Evolutionary conservation across 2,888 invertebrate genomes (phyloP).

Genomic region (Adineta ricciae): DNA sequence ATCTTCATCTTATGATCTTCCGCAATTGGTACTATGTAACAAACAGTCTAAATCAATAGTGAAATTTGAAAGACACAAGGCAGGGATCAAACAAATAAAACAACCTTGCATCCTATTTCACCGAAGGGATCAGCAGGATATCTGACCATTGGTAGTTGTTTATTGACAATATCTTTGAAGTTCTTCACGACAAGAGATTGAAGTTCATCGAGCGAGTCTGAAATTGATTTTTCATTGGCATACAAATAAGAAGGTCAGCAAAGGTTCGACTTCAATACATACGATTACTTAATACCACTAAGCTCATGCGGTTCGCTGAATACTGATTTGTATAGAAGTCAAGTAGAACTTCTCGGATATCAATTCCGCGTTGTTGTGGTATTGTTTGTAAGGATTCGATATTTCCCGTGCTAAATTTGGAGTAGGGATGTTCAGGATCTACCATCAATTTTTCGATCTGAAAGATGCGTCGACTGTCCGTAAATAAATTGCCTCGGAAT

Average conservation of each 20-base stretch:
- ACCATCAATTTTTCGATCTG: conserved; percentile 77
- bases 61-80: background rate
- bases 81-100: background rate
- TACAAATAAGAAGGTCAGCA: no score
- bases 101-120: conserved; percentile 58
- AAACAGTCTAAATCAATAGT: conserved; percentile 56
- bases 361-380: conserved; percentile 70
- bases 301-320: conserved; percentile 83
- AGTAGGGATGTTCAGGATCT: conserved; percentile 68
- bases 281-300: conserved; percentile 72
- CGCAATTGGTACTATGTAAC: conserved; percentile 75
- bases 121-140: conserved; percentile 78
- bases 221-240: conserved; percentile 37
- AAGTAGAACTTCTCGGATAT: conserved; percentile 74
- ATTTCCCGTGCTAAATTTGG: conserved; percentile 84
- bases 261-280: conserved; percentile 24
- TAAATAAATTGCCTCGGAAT: conserved; percentile 80
- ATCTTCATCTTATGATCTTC: conserved; percentile 74
- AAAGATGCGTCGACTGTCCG: conserved; percentile 75
- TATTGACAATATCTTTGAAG: conserved; percentile 69
- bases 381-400: conserved; percentile 66
- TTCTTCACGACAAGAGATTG: conserved; percentile 67
- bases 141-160: conserved; percentile 60
- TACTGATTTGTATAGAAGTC: conserved; percentile 83
- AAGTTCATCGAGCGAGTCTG: conserved; percentile 76